phyloP scores from a whole-genome alignment of 2,113 vertebrate species.

The pig (Sus scrofa) region T2T-Sscrofa CM000828.6:51164501-51165000 shows the following conservation, averaged over 20 bases:
- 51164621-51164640: background rate
- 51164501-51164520: background rate
- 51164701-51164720: background rate
- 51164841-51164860: background rate
- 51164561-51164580: background rate
- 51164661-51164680: background rate
- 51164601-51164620: accelerated
- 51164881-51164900: background rate
- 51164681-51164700: background rate
- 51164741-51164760: background rate
- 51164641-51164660: background rate
- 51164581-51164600: background rate
- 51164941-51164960: background rate
- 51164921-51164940: background rate
- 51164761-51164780: background rate
- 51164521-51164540: background rate
- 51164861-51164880: background rate
- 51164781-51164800: background rate
- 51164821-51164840: background rate
- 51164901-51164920: background rate
- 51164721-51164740: background rate
- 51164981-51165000: background rate
- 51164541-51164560: background rate
- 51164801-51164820: background rate
- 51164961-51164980: background rate